Conservation (phyloP, 2,888 invertebrate species). For the Heliconius erato region DNA sequence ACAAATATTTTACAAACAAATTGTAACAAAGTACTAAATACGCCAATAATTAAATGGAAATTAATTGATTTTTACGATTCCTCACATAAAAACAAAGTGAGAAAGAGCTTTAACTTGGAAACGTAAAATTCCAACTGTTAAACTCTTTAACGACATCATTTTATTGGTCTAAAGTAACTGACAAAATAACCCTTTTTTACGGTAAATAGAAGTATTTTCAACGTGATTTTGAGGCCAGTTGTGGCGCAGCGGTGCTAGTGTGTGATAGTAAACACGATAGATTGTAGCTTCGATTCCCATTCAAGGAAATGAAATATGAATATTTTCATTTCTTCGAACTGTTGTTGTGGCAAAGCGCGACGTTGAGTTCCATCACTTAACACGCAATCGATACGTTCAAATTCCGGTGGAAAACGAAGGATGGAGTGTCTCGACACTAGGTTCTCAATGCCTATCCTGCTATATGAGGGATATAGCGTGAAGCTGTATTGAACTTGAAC, state of each 20-base stretch:
- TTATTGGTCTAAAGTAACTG: slow-evolving; percentile 26
- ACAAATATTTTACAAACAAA: neutral
- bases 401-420: too few species aligned
- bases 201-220: too few species aligned
- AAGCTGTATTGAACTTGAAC: neutral
- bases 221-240: too few species aligned
- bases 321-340: too few species aligned
- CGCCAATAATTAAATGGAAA: neutral
- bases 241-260: too few species aligned
- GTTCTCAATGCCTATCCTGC: neutral
- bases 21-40: neutral
- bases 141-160: slow-evolving; percentile 40
- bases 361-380: too few species aligned
- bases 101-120: slow-evolving; percentile 32
- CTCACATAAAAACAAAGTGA: slow-evolving; percentile 28
- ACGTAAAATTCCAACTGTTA: slow-evolving; percentile 35
- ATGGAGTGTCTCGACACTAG: neutral
- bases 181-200: neutral
- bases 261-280: too few species aligned
- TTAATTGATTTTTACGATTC: slow-evolving; percentile 35
- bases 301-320: too few species aligned
- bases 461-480: neutral
- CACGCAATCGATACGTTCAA: too few species aligned
- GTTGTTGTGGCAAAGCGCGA: too few species aligned
- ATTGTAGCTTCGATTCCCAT: too few species aligned